A percentile compares a stretch with the other conserved stretches of the same genome.
Conservation (phyloP, 1,140 invertebrate species). For the Trachymyrmex septentrionalis region DNA sequence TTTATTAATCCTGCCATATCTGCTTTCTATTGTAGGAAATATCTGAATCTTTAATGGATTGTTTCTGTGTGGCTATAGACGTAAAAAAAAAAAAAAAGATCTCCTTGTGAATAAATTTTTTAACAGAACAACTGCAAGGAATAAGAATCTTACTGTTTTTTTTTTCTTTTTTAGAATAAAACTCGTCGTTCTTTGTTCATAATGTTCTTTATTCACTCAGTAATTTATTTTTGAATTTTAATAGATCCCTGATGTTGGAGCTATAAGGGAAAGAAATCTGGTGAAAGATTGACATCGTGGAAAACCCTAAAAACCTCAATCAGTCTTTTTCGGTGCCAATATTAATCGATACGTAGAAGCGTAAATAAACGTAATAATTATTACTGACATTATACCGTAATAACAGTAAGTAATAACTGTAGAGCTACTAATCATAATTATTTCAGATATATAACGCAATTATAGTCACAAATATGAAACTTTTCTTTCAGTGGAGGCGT, state of each 20-base stretch:
- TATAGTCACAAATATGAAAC: too few relatives aligned
- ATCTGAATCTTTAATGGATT: neutral
- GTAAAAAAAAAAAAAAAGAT: neutral
- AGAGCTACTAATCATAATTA: too few relatives aligned
- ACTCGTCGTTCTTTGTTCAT: neutral
- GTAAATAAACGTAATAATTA: too few relatives aligned
- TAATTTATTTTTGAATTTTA: neutral
- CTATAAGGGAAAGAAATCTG: neutral
- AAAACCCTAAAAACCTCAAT: too few relatives aligned
- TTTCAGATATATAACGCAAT: too few relatives aligned
- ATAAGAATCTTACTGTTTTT: too few relatives aligned
- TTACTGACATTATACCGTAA: too few relatives aligned
- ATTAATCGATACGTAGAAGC: too few relatives aligned
- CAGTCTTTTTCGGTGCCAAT: too few relatives aligned
- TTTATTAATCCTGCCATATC: conserved; percentile 8
- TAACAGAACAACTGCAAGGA: neutral
- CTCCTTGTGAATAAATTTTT: neutral
- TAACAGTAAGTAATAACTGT: too few relatives aligned
- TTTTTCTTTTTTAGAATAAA: neutral
- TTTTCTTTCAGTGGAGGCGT: neutral
- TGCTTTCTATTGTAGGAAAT: conserved; percentile 1
- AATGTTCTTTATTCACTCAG: neutral
- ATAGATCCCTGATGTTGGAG: neutral
- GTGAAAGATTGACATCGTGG: too few relatives aligned
- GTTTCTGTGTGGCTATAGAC: neutral